Evolutionary conservation across 2,888 invertebrate genomes (phyloP), one percentile per base, ranked within the genome.

Genomic region (Anarsia innoxiella): DNA sequence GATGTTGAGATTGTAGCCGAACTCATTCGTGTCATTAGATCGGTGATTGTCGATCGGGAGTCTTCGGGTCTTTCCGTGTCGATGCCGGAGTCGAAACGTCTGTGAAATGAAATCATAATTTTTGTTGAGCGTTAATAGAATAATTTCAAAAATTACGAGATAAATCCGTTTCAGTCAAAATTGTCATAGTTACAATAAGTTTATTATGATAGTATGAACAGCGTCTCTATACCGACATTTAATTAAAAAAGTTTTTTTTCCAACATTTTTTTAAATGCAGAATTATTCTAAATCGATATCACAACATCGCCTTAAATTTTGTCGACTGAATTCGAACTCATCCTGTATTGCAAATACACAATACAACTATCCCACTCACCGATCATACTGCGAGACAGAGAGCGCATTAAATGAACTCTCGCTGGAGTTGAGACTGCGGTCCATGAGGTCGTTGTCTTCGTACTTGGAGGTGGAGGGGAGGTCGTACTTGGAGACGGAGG

Each of bases 321-420:
- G n/a, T n/a, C n/a, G n/a, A n/a, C n/a, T n/a, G n/a, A n/a, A n/a
- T n/a, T n/a, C n/a, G n/a, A n/a, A n/a, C n/a, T n/a, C n/a, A n/a
- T n/a, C n/a, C n/a, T n/a, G n/a, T n/a, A n/a, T n/a, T n/a, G 57
- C 8, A 52, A 44, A 23, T 64, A 65, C 58, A 69, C 75, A n/a
- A n/a, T n/a, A n/a, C n/a, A n/a, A n/a, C n/a, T n/a, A n/a, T n/a
- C n/a, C n/a, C n/a, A n/a, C n/a, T 28, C 74, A 54, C 1, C 79
- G 50, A 31, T 77, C 80, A 49, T 73, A 76, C 37, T 78, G 78
- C 2, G 73, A 72, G 0, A 62, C 72, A 0, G 75, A 75, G 1
- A 76, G 51, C 0, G 82, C 77, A 55, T 80, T 82, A 67, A 74
- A 80, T 0, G 82, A 82, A 36, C 78, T 78, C 46, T 85, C 84